Conservation (phyloP, 1,140 invertebrate species). For the Drosophila sulfurigaster region DNA sequence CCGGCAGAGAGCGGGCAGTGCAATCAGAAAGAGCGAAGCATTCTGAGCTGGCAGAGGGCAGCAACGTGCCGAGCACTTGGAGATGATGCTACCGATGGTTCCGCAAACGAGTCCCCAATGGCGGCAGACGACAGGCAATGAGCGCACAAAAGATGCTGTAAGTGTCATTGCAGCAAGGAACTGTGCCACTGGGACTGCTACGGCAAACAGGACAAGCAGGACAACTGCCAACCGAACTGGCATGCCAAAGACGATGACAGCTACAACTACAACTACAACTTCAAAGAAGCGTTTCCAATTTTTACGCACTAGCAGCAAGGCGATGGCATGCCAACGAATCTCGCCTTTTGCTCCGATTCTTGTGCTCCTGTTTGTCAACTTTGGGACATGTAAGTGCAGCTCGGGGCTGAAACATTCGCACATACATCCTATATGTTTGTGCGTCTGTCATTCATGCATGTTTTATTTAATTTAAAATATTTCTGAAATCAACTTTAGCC, state of each 20-base stretch:
- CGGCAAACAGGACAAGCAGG: slow-evolving; percentile 22
- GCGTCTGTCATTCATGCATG: slow-evolving; percentile 56
- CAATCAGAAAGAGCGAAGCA: slow-evolving; percentile 58
- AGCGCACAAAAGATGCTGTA: slow-evolving; percentile 75
- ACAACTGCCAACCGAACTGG: slow-evolving; percentile 14
- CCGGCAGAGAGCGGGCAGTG: slow-evolving; percentile 62
- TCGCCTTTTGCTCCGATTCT: slow-evolving; percentile 30
- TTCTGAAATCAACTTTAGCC: slow-evolving; percentile 25
- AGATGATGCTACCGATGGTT: slow-evolving; percentile 57
- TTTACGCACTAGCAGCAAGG: slow-evolving; percentile 46
- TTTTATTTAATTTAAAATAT: slow-evolving; percentile 77
- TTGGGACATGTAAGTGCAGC: slow-evolving; percentile 73
- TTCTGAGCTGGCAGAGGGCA: slow-evolving; percentile 17
- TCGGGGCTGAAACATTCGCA: slow-evolving; percentile 23
- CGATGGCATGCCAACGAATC: slow-evolving; percentile 61
- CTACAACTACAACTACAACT: slow-evolving; percentile 6
- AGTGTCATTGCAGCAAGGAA: slow-evolving; percentile 76
- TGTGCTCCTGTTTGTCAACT: slow-evolving; percentile 41
- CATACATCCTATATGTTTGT: neutral
- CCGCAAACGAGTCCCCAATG: slow-evolving; percentile 79
- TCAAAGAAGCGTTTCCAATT: slow-evolving; percentile 58
- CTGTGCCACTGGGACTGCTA: slow-evolving; percentile 72
- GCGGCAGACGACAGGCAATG: slow-evolving; percentile 69
- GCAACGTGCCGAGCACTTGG: slow-evolving; percentile 30
- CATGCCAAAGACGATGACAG: slow-evolving; percentile 61